Conservation (phyloP, 2,113 vertebrate species). For the Seriola quinqueradiata region DNA sequence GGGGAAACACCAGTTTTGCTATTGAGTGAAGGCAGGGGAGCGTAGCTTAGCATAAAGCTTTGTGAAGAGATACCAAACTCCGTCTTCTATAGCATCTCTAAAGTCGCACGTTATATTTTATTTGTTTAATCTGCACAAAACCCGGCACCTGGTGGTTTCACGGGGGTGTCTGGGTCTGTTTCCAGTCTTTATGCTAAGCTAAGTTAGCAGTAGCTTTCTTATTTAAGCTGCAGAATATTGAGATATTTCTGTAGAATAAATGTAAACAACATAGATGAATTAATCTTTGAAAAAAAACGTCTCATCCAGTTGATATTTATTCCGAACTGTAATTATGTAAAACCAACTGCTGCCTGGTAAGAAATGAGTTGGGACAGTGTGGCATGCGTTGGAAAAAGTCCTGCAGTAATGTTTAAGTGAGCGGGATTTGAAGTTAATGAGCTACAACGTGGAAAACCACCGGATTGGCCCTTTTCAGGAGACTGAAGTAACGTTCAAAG, state of each 20-base stretch:
- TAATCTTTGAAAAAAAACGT: background rate
- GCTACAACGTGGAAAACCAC: slow-evolving; percentile 69
- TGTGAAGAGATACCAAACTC: too few relatives aligned
- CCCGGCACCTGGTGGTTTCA: too few relatives aligned
- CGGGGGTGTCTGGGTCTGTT: too few relatives aligned
- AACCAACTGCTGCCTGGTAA: background rate
- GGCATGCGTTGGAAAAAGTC: slow-evolving; percentile 57
- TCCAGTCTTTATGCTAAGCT: background rate
- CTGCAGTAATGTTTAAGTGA: slow-evolving; percentile 30
- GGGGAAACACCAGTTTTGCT: too few relatives aligned
- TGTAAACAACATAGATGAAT: background rate
- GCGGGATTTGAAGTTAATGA: slow-evolving; percentile 61
- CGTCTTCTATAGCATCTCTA: too few relatives aligned
- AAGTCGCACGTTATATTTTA: too few relatives aligned
- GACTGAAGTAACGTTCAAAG: slow-evolving; percentile 23
- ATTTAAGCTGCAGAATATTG: background rate
- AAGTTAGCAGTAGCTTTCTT: background rate
- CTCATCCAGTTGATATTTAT: background rate
- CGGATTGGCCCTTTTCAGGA: slow-evolving; percentile 3
- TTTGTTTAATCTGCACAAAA: too few relatives aligned
- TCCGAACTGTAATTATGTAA: background rate
- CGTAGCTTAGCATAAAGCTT: too few relatives aligned
- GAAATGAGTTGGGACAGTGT: background rate
- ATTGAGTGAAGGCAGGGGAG: too few relatives aligned
- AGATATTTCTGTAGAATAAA: background rate